Evolutionary conservation across 2,888 invertebrate genomes (phyloP).

Genomic region (Drosophila merina): DNA sequence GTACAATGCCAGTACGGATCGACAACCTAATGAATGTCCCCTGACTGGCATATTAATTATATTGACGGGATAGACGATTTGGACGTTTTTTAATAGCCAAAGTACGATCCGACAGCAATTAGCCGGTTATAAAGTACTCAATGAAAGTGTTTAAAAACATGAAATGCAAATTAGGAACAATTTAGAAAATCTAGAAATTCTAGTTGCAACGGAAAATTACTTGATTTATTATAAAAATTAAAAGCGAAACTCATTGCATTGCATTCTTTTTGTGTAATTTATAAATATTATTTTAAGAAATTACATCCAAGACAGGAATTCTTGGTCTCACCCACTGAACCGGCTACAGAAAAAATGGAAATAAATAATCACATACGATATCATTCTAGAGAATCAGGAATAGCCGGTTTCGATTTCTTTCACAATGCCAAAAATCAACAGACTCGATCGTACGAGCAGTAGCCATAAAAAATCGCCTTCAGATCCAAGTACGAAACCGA

Average conservation of each 20-base stretch:
- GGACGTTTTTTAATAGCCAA: neutral
- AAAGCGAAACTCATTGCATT: too few species aligned
- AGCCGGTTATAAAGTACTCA: neutral
- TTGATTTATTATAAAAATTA: too few species aligned
- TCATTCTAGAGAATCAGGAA: slow-evolving; percentile 57
- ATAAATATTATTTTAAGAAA: neutral
- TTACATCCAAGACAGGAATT: slow-evolving; percentile 3
- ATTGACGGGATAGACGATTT: neutral
- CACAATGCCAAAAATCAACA: slow-evolving; percentile 46
- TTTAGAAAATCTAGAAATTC: neutral
- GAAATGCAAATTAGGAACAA: neutral
- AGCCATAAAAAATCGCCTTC: slow-evolving; percentile 41
- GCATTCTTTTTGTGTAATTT: neutral
- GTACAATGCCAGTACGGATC: slow-evolving; percentile 30
- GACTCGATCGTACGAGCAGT: slow-evolving; percentile 16
- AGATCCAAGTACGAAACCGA: slow-evolving; percentile 36
- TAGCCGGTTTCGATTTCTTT: slow-evolving; percentile 61
- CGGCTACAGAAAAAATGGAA: slow-evolving; percentile 18
- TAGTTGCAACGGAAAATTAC: neutral
- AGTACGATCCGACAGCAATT: neutral
- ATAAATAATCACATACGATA: slow-evolving; percentile 7
- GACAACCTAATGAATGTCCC: slow-evolving; percentile 22
- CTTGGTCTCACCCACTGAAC: slow-evolving; percentile 34
- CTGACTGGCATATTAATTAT: slow-evolving; percentile 23
- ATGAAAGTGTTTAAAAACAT: neutral